Evolutionary conservation across 1,140 invertebrate genomes (phyloP).

Genomic region (Magallana angulata): DNA sequence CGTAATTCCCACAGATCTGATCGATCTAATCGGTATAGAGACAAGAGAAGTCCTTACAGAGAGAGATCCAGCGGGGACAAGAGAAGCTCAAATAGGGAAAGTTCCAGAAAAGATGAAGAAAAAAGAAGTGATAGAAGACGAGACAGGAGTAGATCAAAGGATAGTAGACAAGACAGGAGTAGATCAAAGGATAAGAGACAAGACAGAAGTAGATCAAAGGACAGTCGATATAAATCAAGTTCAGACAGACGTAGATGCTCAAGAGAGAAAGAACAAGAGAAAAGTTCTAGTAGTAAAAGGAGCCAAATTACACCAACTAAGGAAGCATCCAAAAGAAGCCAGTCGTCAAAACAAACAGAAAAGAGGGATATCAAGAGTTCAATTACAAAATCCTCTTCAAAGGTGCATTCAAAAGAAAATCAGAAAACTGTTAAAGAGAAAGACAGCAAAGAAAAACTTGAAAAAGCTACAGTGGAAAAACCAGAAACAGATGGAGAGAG

Average conservation of each 20-base stretch:
- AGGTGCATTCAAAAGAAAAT: neutral
- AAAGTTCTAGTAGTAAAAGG: neutral
- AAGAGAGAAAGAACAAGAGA: neutral
- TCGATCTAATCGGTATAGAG: neutral
- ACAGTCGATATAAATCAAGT: neutral
- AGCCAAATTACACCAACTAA: neutral
- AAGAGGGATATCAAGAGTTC: neutral
- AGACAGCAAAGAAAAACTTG: neutral
- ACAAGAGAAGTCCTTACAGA: neutral
- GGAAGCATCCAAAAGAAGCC: neutral
- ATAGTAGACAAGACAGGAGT: neutral
- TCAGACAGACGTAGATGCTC: neutral
- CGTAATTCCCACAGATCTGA: neutral
- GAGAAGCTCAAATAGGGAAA: neutral
- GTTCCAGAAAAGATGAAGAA: neutral
- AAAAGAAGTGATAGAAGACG: neutral
- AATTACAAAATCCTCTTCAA: neutral
- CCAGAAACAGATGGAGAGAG: constrained; percentile 3
- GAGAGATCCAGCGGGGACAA: neutral
- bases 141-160: neutral
- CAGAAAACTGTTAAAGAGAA: neutral
- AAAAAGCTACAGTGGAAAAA: constrained; percentile 6
- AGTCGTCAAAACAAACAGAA: neutral
- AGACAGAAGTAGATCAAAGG: constrained; percentile 14
- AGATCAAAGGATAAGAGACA: neutral